phyloP scores from a whole-genome alignment of 92 coral and sea anemone species.

The Zoanthus solanderi region DNA sequence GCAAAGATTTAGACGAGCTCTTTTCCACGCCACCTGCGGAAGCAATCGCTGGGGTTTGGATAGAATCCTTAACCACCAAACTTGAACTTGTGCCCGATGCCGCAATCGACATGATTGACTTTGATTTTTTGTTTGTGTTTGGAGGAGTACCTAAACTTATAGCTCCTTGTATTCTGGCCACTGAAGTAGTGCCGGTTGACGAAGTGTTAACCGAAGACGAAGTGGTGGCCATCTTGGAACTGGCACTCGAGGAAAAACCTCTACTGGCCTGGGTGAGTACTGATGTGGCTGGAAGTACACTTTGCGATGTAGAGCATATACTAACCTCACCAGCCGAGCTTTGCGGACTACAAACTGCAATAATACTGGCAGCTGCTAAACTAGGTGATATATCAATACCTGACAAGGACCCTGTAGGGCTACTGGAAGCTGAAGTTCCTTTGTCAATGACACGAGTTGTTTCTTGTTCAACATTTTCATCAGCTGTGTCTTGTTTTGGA shows the following conservation, averaged over 20 bases:
- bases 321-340: conserved; percentile 9
- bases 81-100: background rate
- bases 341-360: conserved; percentile 48
- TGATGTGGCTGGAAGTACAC: conserved; percentile 4
- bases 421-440: conserved; percentile 8
- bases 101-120: background rate
- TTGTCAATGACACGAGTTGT: background rate
- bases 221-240: conserved; percentile 9
- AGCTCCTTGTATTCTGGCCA: conserved; percentile 1
- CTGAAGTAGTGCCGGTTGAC: background rate
- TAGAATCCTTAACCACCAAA: background rate
- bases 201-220: background rate
- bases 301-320: conserved; percentile 6
- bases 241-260: background rate
- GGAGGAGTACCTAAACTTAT: background rate
- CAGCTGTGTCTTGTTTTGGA: background rate
- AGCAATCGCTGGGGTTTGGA: background rate
- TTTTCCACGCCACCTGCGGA: background rate
- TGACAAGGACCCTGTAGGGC: conserved; percentile 42
- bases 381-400: conserved; percentile 42
- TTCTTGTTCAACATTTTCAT: conserved; percentile 24
- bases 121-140: background rate
- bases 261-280: conserved; percentile 9
- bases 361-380: conserved; percentile 51
- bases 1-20: background rate